phyloP scores from a whole-genome alignment of 2,888 invertebrate species.

The Eupithecia dodoneata region DNA sequence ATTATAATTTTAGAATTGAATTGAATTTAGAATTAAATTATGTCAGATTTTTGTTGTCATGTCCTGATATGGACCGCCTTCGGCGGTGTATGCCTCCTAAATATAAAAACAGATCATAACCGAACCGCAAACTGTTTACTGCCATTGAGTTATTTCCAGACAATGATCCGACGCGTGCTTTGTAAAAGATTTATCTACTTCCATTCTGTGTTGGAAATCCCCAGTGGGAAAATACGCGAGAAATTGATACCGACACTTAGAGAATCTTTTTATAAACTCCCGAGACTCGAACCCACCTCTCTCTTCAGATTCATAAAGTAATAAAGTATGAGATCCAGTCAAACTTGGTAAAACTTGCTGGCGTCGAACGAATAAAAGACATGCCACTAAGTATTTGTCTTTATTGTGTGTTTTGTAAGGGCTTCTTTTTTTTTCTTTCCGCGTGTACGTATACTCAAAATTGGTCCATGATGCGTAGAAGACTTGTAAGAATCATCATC shows the following conservation, averaged over 20 bases:
- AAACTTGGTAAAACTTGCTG: not conserved
- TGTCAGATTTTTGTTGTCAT: too few relatives aligned
- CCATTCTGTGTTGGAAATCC: not conserved
- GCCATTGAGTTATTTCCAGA: not conserved
- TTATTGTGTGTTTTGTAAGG: not conserved
- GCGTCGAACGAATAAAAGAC: not conserved
- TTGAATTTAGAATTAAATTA: too few relatives aligned
- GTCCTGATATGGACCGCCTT: too few relatives aligned
- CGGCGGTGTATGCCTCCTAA: too few relatives aligned
- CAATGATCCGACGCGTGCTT: not conserved
- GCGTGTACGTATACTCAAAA: not conserved
- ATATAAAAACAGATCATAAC: conserved; percentile 3
- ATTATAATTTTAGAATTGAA: too few relatives aligned
- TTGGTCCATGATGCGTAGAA: not conserved
- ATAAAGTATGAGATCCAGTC: not conserved
- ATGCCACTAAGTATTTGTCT: not conserved
- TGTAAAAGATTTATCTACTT: not conserved
- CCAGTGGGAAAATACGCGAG: not conserved
- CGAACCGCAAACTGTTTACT: not conserved
- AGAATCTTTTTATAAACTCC: not conserved
- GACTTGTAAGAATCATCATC: not conserved
- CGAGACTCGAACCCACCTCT: not conserved
- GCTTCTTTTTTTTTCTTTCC: not conserved
- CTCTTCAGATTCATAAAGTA: not conserved
- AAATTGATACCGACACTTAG: not conserved